Evolutionary conservation across 2,888 invertebrate species (phyloP).

Genomic region (Drosophila acutilabella): DNA sequence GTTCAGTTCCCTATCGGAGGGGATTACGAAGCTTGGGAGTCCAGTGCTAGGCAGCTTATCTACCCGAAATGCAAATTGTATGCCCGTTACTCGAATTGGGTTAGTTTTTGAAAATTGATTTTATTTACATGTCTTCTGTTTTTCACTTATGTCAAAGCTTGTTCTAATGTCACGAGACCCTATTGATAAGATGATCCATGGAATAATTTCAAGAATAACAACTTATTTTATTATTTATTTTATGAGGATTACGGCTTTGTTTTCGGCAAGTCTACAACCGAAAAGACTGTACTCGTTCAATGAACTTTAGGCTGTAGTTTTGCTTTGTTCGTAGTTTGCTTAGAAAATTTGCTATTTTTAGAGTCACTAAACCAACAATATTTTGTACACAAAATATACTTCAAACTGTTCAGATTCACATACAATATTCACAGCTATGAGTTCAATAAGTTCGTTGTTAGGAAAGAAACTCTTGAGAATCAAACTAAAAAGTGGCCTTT

Average conservation of each 20-base stretch:
- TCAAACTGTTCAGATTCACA: no score
- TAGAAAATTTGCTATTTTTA: background rate
- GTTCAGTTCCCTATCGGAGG: constrained; percentile 32
- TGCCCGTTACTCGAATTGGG: constrained; percentile 45
- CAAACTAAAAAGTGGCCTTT: background rate
- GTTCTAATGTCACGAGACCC: constrained; percentile 33
- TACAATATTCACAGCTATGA: no score
- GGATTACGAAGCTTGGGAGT: constrained; percentile 8
- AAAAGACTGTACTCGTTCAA: constrained; percentile 36
- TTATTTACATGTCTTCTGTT: constrained; percentile 1
- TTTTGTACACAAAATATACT: no score
- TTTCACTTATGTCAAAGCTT: constrained; percentile 19
- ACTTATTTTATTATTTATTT: background rate
- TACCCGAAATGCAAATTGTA: constrained; percentile 63
- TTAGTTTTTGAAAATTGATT: constrained; percentile 36
- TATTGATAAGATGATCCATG: constrained; percentile 34
- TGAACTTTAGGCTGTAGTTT: constrained; percentile 34
- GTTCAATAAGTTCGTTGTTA: no score
- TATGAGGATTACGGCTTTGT: constrained; percentile 37
- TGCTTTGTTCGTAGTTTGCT: constrained; percentile 19
- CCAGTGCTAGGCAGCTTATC: constrained; percentile 39
- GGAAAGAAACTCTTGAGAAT: background rate
- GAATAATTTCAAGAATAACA: constrained; percentile 13
- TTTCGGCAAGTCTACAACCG: constrained; percentile 18
- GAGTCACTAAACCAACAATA: background rate